These are phyloP conservation scores for Ichneumoninae sp. DNA, from an alignment of 2,888 invertebrate species.

Conservation along the genomic window DNA sequence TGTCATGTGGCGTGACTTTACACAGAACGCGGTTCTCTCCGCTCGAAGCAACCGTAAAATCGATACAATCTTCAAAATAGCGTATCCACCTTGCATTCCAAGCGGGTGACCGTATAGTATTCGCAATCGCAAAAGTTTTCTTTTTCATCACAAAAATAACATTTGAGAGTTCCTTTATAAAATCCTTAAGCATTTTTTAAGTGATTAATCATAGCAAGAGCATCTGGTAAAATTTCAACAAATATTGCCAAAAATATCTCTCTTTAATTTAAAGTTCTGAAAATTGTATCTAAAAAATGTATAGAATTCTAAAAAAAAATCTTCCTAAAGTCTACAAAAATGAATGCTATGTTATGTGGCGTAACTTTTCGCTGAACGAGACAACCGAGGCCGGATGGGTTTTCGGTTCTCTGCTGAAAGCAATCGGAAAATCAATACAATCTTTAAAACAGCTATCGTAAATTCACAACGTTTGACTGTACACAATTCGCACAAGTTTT, in stretches of 20 bases:
- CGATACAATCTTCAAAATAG: slow-evolving; percentile 30
- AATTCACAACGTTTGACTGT: slow-evolving; percentile 10
- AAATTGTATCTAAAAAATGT: no score
- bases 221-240: background rate
- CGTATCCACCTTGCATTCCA: background rate
- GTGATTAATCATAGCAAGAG: background rate
- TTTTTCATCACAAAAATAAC: no score
- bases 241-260: no score
- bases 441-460: slow-evolving; percentile 10
- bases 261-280: no score
- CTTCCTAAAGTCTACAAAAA: background rate
- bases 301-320: no score
- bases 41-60: slow-evolving; percentile 12
- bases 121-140: background rate
- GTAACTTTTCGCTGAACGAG: background rate
- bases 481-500: slow-evolving; percentile 8
- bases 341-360: background rate
- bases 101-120: slow-evolving; percentile 31
- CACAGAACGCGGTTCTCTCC: background rate
- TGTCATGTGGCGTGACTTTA: background rate
- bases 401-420: background rate
- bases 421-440: slow-evolving; percentile 37
- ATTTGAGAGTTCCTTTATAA: background rate
- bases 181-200: background rate
- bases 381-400: background rate